Evolutionary conservation across 2,888 invertebrate species (phyloP).

Genomic region (Gisinianus flammeolus): DNA sequence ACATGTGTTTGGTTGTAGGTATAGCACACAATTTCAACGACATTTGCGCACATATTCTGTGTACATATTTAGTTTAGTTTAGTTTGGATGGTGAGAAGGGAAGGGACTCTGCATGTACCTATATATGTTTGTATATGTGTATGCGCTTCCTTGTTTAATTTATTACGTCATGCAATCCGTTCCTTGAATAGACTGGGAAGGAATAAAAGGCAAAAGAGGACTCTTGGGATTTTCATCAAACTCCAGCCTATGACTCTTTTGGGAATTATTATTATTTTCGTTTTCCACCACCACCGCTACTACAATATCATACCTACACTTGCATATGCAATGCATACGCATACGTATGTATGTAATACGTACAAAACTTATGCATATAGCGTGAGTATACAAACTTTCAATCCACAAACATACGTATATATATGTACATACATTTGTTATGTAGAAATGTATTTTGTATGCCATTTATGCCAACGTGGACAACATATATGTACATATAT

Average conservation of each 20-base stretch:
- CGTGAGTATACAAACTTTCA: no score
- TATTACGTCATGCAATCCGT: constrained; percentile 42
- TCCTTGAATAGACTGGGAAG: constrained; percentile 33
- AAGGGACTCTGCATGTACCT: constrained; percentile 1
- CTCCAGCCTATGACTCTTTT: constrained; percentile 33
- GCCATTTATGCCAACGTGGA: no score
- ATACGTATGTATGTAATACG: no score
- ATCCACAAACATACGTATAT: no score
- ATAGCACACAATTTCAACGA: neutral
- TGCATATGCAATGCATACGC: no score
- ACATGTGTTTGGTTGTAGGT: neutral
- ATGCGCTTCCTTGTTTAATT: constrained; percentile 32
- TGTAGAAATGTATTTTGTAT: no score
- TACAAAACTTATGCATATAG: no score
- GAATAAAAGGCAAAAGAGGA: constrained; percentile 41
- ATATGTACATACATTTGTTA: no score
- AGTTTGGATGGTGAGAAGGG: neutral
- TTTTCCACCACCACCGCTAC: constrained; percentile 1
- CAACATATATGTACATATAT: no score
- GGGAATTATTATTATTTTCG: constrained; percentile 43
- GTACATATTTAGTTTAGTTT: neutral
- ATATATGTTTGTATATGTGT: no score
- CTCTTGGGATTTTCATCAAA: constrained; percentile 42
- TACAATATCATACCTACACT: neutral
- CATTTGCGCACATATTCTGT: neutral